Evolutionary conservation across 2,888 invertebrate species (phyloP), one percentile per base, ranked within the genome.

Genomic region (Nesidiocoris tenuis): DNA sequence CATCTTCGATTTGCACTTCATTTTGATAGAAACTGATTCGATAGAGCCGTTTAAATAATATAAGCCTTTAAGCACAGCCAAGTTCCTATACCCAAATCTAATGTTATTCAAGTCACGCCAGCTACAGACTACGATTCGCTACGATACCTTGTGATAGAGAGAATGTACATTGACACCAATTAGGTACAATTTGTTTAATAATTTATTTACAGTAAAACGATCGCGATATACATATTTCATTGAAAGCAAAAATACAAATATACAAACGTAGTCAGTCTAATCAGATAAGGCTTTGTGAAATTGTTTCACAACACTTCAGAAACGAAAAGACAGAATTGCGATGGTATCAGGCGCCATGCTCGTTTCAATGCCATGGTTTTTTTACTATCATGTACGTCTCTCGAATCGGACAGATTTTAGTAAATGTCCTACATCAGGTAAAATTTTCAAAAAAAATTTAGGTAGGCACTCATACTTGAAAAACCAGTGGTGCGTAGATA

Each of bases 31-130:
- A 72, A 64, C 39, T 74, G 55, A 74, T 74, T 64, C 55, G 39
- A 64, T 64, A 64, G 55, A 74, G 63, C 57, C 56, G 56, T 16
- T 22, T 25, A 70, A 67, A 39, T n/a, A 66, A 70, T 71, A 61
- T 74, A 77, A 66, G 77, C 77, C 71, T 78, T 77, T 74, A 77
- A 76, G 78, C 78, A 78, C 78, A 78, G 78, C 78, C 78, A 78
- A 77, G 77, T 78, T 78, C 78, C 77, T 78, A 77, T 77, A 78
- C 76, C 78, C 78, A 78, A 68, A 54, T 22, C 70, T 59, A 67
- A 17, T 24, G 56, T 59, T 59, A 39, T 65, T 65, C 65, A 22
- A 70, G 18, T 56, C 67, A 67, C 39, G 39, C 39, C 39, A 39
- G 39, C 39, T 39, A 39, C 12, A 39, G 39, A 39, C 39, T 39